Base-by-base conservation (phyloP, 2,888 invertebrate genomes). In the Aspidiotus destructor region DNA sequence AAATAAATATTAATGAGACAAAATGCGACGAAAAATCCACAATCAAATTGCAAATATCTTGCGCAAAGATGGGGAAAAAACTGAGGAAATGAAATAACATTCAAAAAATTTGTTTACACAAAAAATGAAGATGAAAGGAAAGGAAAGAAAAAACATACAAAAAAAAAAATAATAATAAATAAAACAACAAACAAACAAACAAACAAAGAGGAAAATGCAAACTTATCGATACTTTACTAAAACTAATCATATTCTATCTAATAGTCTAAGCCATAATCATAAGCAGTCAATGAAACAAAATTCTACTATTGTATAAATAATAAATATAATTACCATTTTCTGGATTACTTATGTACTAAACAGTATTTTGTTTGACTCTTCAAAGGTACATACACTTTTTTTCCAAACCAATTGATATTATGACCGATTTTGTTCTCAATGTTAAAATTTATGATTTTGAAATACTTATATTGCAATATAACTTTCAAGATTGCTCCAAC, bases 1-100 rank as follows among this genome's bases (percentile, higher is more conserved):
- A 44, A 57, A 65, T 65, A 65, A 65, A 65, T 65, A 57, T 41
- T 65, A 65, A 65, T 65, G 65, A 65, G 58, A 65, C 57, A 65
- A 65, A 65, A 65, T 65, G 65, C 57, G 55, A 41, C 44, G 42
- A 65, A 65, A 65, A 64, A 65, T 65, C 57, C 64, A 64, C 64
- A 64, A 57, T 65, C 57, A 17, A 42, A 65, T 65, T 65, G 55
- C 44, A 65, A 65, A 65, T 44, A 57, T 65, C 2, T 44, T 28
- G 28, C 28, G 5, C 28, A 28, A 28, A 28, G 28, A 28, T 28
- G 28, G 5, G 5, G 5, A 28, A 28, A 28, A 28, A 28, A 28
- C 28, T 28, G 28, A 28, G 28, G 5, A 40, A 8, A 40, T 41
- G 17, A 41, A 57, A 65, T 55, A 62, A 57, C 65, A 65, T 65